Evolutionary conservation across 2,113 vertebrate species (phyloP).

Genomic region (Raja brachyura): DNA sequence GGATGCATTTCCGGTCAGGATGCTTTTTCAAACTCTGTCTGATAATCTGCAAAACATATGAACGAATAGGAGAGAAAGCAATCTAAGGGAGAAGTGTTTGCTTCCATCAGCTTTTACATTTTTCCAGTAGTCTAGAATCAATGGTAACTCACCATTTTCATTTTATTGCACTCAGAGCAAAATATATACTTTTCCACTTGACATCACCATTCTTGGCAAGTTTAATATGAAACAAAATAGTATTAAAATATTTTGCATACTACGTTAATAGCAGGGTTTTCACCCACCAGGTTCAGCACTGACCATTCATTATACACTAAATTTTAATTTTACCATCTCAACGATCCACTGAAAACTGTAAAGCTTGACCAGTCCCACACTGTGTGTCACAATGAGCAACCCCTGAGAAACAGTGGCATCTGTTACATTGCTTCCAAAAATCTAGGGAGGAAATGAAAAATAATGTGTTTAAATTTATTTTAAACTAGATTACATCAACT

Average conservation of each 20-base stretch:
- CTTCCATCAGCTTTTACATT: no score
- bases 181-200: neutral
- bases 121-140: neutral
- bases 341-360: slow-evolving; percentile 83
- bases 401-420: slow-evolving; percentile 83
- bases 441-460: slow-evolving; percentile 53
- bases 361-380: slow-evolving; percentile 76
- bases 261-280: neutral
- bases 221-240: neutral
- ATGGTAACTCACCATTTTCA: neutral
- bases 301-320: neutral
- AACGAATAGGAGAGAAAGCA: no score
- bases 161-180: neutral
- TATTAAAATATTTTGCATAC: neutral
- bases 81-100: no score
- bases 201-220: neutral
- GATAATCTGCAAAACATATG: no score
- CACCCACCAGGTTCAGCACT: neutral
- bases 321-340: slow-evolving; percentile 63
- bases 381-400: slow-evolving; percentile 80
- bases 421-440: slow-evolving; percentile 77
- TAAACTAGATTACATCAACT: neutral
- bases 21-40: no score
- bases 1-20: no score
- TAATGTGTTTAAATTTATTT: neutral